Percentiles rank a stretch among this genome's conserved stretches.
Conservation (phyloP, 2,888 invertebrate genomes). For the Caenorhabditis sinica region DNA sequence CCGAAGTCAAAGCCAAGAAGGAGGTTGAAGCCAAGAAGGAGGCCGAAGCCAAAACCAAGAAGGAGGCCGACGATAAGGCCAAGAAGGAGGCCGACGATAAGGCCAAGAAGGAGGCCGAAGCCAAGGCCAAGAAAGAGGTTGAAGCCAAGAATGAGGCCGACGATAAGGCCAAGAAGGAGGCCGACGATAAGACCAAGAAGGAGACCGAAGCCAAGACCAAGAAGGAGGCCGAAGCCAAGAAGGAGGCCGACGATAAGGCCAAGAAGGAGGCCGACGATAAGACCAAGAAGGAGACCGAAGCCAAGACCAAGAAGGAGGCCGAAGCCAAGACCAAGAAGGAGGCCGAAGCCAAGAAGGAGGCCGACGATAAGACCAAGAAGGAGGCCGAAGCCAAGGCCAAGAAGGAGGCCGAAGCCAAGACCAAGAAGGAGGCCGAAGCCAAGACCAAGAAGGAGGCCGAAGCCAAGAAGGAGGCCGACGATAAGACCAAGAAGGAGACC, state of each 20-base stretch:
- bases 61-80: slow-evolving; percentile 25
- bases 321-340: slow-evolving; percentile 34
- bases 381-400: slow-evolving; percentile 41
- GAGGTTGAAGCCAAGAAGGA: slow-evolving; percentile 39
- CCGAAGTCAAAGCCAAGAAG: slow-evolving; percentile 44
- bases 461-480: slow-evolving; percentile 27
- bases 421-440: slow-evolving; percentile 52
- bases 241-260: slow-evolving; percentile 55
- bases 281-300: slow-evolving; percentile 24
- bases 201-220: slow-evolving; percentile 20
- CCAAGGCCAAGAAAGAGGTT: slow-evolving; percentile 40
- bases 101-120: slow-evolving; percentile 36
- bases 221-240: slow-evolving; percentile 37
- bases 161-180: neutral
- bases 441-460: slow-evolving; percentile 59
- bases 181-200: slow-evolving; percentile 15
- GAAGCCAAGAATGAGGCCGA: neutral
- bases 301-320: neutral
- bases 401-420: slow-evolving; percentile 14
- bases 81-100: slow-evolving; percentile 36
- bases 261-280: slow-evolving; percentile 36
- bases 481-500: slow-evolving; percentile 33
- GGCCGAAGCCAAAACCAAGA: slow-evolving; percentile 32
- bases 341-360: slow-evolving; percentile 23
- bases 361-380: slow-evolving; percentile 24